Percentiles rank a stretch among this genome's conserved stretches.
These are phyloP conservation scores for Falco berigora DNA, from an alignment of 2,797 vertebrate genomes.

Conservation along the genomic window DNA sequence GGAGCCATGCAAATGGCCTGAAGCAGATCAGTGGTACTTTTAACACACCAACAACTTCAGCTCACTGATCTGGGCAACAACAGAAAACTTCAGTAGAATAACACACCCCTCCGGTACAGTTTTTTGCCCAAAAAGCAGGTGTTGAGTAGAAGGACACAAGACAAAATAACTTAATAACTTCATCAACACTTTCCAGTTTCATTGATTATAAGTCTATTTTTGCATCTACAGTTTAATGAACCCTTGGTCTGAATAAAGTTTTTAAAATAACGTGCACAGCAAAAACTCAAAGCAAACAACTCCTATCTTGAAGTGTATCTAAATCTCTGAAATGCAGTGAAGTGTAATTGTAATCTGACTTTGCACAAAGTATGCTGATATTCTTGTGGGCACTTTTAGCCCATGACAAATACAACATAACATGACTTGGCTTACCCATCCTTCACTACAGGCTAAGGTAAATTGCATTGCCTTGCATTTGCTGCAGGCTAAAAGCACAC, in stretches of 20 bases:
- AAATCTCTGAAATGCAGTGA: background rate
- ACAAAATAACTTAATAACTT: background rate
- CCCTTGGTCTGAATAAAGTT: background rate
- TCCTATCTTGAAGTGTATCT: background rate
- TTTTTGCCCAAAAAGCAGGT: background rate
- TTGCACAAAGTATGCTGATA: background rate
- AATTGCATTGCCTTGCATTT: background rate
- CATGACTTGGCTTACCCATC: background rate
- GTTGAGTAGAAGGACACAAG: background rate
- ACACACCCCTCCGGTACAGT: background rate
- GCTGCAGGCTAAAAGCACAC: background rate
- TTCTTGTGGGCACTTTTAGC: background rate
- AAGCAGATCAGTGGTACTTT: background rate
- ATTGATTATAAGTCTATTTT: background rate
- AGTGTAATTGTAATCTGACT: background rate
- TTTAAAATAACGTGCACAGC: background rate
- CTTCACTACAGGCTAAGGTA: background rate
- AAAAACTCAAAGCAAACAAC: background rate
- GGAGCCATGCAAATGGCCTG: background rate
- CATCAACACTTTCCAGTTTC: background rate
- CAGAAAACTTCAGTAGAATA: background rate
- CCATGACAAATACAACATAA: background rate
- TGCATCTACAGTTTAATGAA: background rate
- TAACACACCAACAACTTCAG: background rate
- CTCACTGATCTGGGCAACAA: background rate